Base-by-base conservation (phyloP, 2,113 vertebrate genomes). In the Copsychus sechellarum region DNA sequence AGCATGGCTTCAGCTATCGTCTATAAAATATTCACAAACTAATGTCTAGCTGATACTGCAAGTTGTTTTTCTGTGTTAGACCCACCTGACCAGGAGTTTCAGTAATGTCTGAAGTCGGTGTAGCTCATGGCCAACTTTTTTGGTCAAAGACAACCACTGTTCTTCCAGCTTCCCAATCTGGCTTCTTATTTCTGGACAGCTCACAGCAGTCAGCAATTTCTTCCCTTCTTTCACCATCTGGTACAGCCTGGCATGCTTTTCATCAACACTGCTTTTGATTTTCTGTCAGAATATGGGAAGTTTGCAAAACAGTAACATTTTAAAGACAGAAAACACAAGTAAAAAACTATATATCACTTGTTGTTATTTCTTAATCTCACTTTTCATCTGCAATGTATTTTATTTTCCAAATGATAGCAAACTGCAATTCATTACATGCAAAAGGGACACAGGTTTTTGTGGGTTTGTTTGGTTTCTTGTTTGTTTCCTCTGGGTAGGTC, bases 41-140 rank as follows among this genome's bases (percentile, higher is more conserved):
- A 36, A 76, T 71, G 56, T 73, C 56, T 24, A 74, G 33, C 25
- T 36, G 14, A 3, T 38, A 62, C 16, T 3, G 33, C 10, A 20
- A 33, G 15, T 14, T 61, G 6, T 1, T 60, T 54, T 86, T 79
- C 29, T 33, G 45, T 80, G 20, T 62, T 92, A 24, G 5, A 95
- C 95, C 70, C 71, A 99, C 99, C 98, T 99, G 96, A 92, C 82
- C 77, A 97, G 97, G 53, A 98, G 98, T 69, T 96, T 98, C 80
- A 98, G 97, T 6, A 97, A 97, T 0, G 94, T 98, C 4, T 98
- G 97, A 26, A 97, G 81, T 40, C 87, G 81, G 34, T 96, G 96
- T 12, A 97, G 91, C 31, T 98, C 97, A 1, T 95, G 97, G 79
- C 98, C 98, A 67, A 97, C 92, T 86, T 92, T 98, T 95, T 92